Base-by-base conservation (phyloP, 1,140 invertebrate genomes). In the Drusus annulatus region DNA sequence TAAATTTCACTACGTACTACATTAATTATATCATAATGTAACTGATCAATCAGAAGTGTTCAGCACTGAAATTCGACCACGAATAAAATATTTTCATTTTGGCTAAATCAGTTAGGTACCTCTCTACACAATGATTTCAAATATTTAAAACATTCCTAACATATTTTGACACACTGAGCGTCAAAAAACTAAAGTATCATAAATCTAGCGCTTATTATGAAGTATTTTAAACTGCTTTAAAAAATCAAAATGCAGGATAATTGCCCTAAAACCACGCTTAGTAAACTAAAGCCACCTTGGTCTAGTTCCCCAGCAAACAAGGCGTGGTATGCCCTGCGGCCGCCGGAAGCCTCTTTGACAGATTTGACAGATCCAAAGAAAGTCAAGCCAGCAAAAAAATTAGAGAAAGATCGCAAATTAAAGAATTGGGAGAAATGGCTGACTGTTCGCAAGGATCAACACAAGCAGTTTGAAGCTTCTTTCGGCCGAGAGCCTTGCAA, bases 351-450 rank as follows among this genome's bases (percentile, higher is more conserved):
- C 1, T 76, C 60, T 16, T 13, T 76, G 17, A 75, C 52, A 28
- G 73, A 75, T 10, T 16, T 77, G 31, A 63, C 6, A 51, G 60
- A 65, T 23, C 17, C 56, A 21, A 69, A 68, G 25, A 28, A 78
- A 6, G 8, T 36, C 50, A 68, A 65, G 36, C 6, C 28, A 17
- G 13, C n/a, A 10, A 31, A 36, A 31, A 62, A 0, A 85, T 50
- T 7, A 2, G 84, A 87, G 10, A 45, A 45, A 71, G 87, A 87
- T 62, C 76, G 28, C 28, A 79, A 84, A 23, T 63, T 88, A 6
- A 23, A 36, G 8, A 87, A 87, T 36, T 88, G 87, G 87, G 80
- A 73, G 6, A 84, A 76, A 65, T 87, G 87, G 87, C 60, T 86
- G 13, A 6, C 45, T 0, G 71, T 84, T 10, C 80, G 83, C 2